Evolutionary conservation across 2,888 invertebrate species (phyloP).

Genomic region (Tribolium freemani): DNA sequence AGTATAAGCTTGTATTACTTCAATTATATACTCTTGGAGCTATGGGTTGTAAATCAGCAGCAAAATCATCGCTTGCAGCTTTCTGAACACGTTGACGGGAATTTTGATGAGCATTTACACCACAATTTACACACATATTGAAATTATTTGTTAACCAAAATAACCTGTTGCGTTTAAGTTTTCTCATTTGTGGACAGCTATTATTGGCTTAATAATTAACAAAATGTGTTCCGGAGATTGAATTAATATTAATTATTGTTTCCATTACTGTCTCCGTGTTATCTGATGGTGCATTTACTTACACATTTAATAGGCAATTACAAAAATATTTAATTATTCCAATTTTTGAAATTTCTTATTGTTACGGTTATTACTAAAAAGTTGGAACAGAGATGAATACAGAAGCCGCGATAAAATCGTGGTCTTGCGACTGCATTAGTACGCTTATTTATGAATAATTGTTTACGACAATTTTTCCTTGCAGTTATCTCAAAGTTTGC

Average conservation of each 20-base stretch:
- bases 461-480: conserved; percentile 16
- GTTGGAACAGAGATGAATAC: background rate
- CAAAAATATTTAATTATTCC: background rate
- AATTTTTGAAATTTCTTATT: no score
- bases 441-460: background rate
- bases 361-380: no score
- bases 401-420: background rate
- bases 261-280: background rate
- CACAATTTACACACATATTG: background rate
- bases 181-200: background rate
- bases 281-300: background rate
- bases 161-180: background rate
- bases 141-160: background rate
- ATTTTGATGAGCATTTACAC: background rate
- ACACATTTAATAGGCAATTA: background rate
- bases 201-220: background rate
- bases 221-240: background rate
- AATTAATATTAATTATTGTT: background rate
- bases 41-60: background rate
- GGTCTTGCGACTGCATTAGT: background rate
- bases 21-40: background rate
- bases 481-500: background rate
- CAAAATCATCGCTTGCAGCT: background rate
- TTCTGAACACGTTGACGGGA: background rate
- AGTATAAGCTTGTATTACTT: background rate